Base-by-base conservation (phyloP, 2,113 vertebrate genomes). In the Hippocampus abdominalis region DNA sequence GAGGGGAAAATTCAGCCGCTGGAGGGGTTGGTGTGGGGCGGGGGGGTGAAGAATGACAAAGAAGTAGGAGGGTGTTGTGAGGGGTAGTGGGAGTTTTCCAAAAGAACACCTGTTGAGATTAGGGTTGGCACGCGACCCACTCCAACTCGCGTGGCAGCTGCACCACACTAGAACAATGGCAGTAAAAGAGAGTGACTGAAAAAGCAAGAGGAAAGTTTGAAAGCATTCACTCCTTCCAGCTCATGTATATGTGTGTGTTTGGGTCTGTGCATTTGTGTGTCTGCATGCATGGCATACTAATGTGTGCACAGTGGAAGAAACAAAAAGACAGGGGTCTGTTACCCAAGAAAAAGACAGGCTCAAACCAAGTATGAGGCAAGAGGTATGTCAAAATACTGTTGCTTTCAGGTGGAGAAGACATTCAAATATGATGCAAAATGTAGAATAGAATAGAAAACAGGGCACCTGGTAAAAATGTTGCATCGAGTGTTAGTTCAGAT, bases 61-160 rank as follows among this genome's bases (percentile, higher is more conserved):
- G 78, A 76, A 63, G 75, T 54, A 61, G 54, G 20, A 46, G 18
- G 68, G 8, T 42, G 64, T 48, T 65, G 48, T 61, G 59, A 36
- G 25, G 60, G 71, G 59, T 44, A 42, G 70, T 0, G 56, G 68
- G 71, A 81, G 64, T 54, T 68, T 77, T 81, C 87, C 81, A 84
- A 86, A 88, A 81, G 83, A 88, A 89, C 83, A 86, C 90, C 90
- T 89, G 89, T 91, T 86, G 88, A 89, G 86, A 86, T 84, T 82
- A 80, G 64, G 81, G 70, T 85, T 75, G 81, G 84, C 89, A 85
- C 86, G 85, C 86, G 81, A 90, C 84, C 76, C 76, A 84, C 82
- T 76, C 87, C 64, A 77, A 68, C 83, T 87, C 88, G 80, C 89
- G 88, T 75, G 87, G 91, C 87, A 73, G 90, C 87, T 86, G 83